A percentile compares a stretch with the other conserved stretches of the same genome.
phyloP scores from a whole-genome alignment of 2,113 vertebrate species.

The Psittacus erithacus region DNA sequence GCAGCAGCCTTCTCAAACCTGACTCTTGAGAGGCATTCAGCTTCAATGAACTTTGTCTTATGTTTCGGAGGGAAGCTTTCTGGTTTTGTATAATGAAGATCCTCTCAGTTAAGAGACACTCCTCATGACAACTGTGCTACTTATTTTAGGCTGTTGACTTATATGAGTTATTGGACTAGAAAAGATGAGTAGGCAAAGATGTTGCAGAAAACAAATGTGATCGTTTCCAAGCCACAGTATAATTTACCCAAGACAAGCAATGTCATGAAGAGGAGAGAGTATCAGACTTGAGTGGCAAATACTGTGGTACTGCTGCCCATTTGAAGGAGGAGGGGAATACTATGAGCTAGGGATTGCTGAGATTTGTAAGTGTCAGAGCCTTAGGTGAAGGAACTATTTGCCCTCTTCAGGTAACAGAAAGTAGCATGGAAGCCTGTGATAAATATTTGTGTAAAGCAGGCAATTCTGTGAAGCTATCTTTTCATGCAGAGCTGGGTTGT shows the following conservation, averaged over 20 bases:
- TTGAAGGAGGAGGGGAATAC: background rate
- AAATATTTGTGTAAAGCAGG: slow-evolving; percentile 11
- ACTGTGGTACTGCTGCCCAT: background rate
- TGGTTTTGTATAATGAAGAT: background rate
- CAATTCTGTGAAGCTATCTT: background rate
- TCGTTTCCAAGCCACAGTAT: background rate
- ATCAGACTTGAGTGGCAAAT: background rate
- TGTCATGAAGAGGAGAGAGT: background rate
- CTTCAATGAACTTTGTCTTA: background rate
- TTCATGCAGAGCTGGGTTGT: slow-evolving; percentile 2
- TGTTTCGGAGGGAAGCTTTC: background rate
- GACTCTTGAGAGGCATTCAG: background rate
- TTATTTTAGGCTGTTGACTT: background rate
- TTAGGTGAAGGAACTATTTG: background rate
- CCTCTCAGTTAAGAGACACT: background rate
- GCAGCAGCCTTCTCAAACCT: background rate
- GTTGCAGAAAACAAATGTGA: background rate
- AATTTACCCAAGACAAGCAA: background rate
- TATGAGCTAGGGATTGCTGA: background rate
- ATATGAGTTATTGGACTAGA: background rate
- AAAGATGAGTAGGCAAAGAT: background rate
- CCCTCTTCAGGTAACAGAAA: background rate
- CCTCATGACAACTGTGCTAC: background rate
- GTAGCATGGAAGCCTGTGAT: background rate
- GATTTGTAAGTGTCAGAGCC: background rate